These are phyloP conservation scores for Dolomedes plantarius DNA, from an alignment of 2,888 invertebrate genomes.

Conservation along the genomic window DNA sequence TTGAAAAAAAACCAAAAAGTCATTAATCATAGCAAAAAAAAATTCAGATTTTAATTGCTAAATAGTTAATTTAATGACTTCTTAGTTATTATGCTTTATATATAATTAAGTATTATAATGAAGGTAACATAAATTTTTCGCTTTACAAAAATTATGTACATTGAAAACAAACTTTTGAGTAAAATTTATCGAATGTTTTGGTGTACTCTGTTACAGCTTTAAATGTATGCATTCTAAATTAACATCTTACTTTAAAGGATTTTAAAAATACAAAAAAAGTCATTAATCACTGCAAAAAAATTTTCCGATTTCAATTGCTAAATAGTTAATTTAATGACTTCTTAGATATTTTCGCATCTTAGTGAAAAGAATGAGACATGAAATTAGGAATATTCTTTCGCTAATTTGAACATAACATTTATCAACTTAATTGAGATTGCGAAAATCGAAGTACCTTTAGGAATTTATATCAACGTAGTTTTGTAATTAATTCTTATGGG, in stretches of 20 bases:
- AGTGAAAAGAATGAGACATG: background rate
- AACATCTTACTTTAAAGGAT: no score
- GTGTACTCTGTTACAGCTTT: no score
- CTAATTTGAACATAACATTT: background rate
- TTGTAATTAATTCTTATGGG: background rate
- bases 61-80: no score
- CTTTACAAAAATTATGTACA: no score
- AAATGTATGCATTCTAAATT: no score
- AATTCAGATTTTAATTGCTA: background rate
- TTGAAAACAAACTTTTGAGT: no score
- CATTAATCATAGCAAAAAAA: background rate
- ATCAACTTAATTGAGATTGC: background rate
- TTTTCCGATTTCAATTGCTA: background rate
- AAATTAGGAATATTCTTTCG: background rate
- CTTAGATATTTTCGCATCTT: background rate
- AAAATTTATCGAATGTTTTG: no score
- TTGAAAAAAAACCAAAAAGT: no score
- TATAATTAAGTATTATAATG: no score
- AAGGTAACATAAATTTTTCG: no score
- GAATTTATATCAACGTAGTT: background rate
- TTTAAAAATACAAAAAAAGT: no score
- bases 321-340: background rate
- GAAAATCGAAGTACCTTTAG: background rate
- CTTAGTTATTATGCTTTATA: no score
- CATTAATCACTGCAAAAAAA: background rate